Conservation (phyloP, 2,113 vertebrate genomes). For the Chunga burmeisteri region DNA sequence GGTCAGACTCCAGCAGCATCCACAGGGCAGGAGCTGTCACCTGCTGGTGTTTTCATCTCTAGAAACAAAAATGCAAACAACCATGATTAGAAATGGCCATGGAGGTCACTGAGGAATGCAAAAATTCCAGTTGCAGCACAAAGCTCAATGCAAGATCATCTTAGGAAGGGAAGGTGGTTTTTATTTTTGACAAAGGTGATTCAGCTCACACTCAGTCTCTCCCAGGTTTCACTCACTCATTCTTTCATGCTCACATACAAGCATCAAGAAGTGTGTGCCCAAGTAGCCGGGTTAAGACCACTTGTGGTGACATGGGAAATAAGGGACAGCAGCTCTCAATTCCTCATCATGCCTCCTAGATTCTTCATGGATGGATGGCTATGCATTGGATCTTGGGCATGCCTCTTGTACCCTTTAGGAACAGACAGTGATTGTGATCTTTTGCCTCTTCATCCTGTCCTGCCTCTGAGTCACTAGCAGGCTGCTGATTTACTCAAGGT, state of each 20-base stretch:
- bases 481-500: background rate
- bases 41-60: rapidly evolving
- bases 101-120: background rate
- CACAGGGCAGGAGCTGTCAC: background rate
- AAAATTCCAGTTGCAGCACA: background rate
- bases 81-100: background rate
- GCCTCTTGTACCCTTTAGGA: background rate
- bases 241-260: background rate
- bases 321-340: background rate
- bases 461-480: background rate
- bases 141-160: background rate
- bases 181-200: background rate
- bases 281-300: background rate
- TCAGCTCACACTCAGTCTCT: background rate
- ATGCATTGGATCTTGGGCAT: background rate
- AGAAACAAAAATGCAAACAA: background rate
- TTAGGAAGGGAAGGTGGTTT: background rate
- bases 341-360: rapidly evolving
- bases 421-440: background rate
- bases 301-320: background rate
- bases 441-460: background rate
- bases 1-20: background rate
- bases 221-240: background rate
- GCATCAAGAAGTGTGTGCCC: background rate
- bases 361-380: background rate